Evolutionary conservation across 2,113 vertebrate species (phyloP).

Genomic region (Anser brachyrhynchus): DNA sequence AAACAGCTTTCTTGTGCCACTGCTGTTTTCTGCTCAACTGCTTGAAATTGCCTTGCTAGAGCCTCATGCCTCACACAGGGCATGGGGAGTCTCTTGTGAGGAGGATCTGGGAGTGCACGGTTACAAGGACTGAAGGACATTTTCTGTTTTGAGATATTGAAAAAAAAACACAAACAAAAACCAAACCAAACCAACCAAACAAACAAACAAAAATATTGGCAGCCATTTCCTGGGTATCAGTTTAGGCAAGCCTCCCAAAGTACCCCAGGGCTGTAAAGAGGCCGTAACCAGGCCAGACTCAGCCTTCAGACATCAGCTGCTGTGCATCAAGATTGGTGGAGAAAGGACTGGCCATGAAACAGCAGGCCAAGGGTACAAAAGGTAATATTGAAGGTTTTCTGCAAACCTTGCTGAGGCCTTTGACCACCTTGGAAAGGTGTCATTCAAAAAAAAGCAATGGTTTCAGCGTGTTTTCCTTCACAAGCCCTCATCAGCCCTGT

Average conservation of each 20-base stretch:
- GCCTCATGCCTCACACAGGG: accelerated
- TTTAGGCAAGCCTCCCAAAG: not conserved
- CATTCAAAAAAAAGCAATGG: not conserved
- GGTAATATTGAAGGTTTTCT: not conserved
- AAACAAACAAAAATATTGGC: not conserved
- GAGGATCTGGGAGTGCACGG: not conserved
- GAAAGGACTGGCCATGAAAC: not conserved
- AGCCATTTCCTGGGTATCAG: not conserved
- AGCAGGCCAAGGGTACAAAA: not conserved
- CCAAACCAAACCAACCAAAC: too few relatives aligned
- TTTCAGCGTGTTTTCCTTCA: not conserved
- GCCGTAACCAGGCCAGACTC: not conserved
- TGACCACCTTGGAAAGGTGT: not conserved
- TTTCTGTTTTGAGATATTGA: not conserved
- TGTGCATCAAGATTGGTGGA: not conserved
- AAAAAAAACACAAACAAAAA: not conserved
- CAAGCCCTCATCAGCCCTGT: not conserved
- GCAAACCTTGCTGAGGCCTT: not conserved
- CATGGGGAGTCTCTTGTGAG: not conserved
- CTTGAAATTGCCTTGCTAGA: not conserved
- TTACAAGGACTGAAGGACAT: not conserved
- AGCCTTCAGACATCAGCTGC: not conserved
- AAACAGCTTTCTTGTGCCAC: not conserved
- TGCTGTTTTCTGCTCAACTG: not conserved
- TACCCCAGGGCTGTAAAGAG: not conserved